Conservation (phyloP, 2,888 invertebrate genomes). For the Oscheius sp. region DNA sequence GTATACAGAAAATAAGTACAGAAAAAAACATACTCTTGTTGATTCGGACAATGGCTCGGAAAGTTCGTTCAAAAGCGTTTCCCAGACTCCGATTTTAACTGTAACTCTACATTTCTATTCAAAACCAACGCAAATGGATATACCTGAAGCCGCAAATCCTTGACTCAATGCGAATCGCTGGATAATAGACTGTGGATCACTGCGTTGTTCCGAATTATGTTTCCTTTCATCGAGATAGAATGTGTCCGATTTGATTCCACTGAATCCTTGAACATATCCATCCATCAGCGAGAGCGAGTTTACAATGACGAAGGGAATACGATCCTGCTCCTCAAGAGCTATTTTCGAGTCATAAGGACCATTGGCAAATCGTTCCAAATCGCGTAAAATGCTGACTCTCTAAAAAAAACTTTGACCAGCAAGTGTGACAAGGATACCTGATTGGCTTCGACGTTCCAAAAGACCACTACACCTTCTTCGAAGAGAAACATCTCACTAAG, state of each 20-base stretch:
- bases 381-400: constrained; percentile 53
- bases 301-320: constrained; percentile 44
- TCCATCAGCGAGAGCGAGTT: constrained; percentile 32
- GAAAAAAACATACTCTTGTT: constrained; percentile 45
- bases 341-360: constrained; percentile 49
- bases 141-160: constrained; percentile 86
- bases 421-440: constrained; percentile 30
- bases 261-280: constrained; percentile 37
- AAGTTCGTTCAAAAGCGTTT: constrained; percentile 85
- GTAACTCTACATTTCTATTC: constrained; percentile 56
- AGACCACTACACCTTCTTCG: constrained; percentile 68
- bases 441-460: constrained; percentile 64
- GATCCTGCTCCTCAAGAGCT: constrained; percentile 52
- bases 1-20: background rate
- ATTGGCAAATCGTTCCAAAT: constrained; percentile 49
- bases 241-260: constrained; percentile 40
- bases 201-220: constrained; percentile 41
- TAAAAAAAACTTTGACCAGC: constrained; percentile 23
- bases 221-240: constrained; percentile 45
- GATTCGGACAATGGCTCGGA: constrained; percentile 85
- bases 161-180: constrained; percentile 93
- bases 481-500: constrained; percentile 65
- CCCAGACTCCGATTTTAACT: constrained; percentile 94
- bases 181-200: constrained; percentile 74
- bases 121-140: background rate